Percentiles rank a stretch among this genome's conserved stretches.
Evolutionary conservation across 1,140 invertebrate species (phyloP).

Genomic region (Pristionchus pacificus): DNA sequence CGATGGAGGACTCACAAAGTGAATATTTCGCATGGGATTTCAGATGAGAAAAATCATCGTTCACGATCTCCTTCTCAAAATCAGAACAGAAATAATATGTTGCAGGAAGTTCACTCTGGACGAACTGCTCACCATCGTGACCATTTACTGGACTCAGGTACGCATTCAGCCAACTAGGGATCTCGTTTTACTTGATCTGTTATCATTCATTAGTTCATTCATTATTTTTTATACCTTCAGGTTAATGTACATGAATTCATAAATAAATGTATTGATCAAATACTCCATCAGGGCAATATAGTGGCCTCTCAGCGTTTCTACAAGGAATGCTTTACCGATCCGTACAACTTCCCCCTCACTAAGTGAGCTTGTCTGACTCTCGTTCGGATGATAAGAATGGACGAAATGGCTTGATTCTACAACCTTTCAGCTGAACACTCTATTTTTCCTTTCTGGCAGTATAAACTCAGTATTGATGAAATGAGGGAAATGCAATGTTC

Average conservation of each 20-base stretch:
- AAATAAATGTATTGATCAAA: conserved; percentile 22
- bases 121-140: conserved; percentile 78
- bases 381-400: conserved; percentile 1
- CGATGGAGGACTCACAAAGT: conserved; percentile 59
- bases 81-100: background rate
- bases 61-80: background rate
- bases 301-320: conserved; percentile 36
- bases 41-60: background rate
- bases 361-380: conserved; percentile 26
- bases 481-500: background rate
- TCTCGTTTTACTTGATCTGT: background rate
- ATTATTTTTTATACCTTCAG: too few relatives aligned
- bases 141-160: conserved; percentile 74
- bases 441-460: too few relatives aligned
- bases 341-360: conserved; percentile 22
- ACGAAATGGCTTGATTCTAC: background rate
- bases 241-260: conserved; percentile 11
- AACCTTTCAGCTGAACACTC: too few relatives aligned
- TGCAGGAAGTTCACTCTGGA: conserved; percentile 65
- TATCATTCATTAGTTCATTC: conserved; percentile 5
- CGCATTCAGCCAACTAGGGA: conserved; percentile 10
- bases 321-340: conserved; percentile 26
- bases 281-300: conserved; percentile 35
- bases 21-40: background rate
- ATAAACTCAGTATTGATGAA: too few relatives aligned